Conservation (phyloP, 1,140 invertebrate genomes). For the Gryon sp. region DNA sequence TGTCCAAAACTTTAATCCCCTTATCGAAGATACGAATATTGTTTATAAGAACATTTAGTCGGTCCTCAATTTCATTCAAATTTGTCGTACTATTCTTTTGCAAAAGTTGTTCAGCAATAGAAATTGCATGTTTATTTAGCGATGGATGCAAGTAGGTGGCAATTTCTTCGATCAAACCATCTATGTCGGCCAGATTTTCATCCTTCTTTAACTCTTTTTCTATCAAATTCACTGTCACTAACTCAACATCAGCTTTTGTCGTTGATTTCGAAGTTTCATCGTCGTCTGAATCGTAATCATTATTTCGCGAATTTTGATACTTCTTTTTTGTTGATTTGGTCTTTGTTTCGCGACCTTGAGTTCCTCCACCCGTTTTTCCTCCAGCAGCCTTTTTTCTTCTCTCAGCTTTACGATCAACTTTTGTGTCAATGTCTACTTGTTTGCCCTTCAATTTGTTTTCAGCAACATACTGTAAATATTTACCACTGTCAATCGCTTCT, state of each 20-base stretch:
- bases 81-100: slow-evolving; percentile 72
- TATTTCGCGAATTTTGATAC: slow-evolving; percentile 77
- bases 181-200: slow-evolving; percentile 83
- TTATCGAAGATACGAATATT: slow-evolving; percentile 93
- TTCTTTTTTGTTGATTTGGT: slow-evolving; percentile 94
- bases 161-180: slow-evolving; percentile 82
- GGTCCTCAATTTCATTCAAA: slow-evolving; percentile 83
- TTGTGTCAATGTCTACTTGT: slow-evolving; percentile 78
- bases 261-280: slow-evolving; percentile 67
- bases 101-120: slow-evolving; percentile 83
- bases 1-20: slow-evolving; percentile 85
- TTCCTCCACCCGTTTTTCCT: slow-evolving; percentile 93
- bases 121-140: slow-evolving; percentile 80
- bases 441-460: slow-evolving; percentile 76
- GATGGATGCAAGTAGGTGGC: slow-evolving; percentile 82
- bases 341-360: slow-evolving; percentile 96
- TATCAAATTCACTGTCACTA: slow-evolving; percentile 86
- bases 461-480: slow-evolving; percentile 75
- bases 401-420: slow-evolving; percentile 91
- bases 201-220: slow-evolving; percentile 83
- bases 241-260: slow-evolving; percentile 80
- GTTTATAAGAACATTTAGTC: slow-evolving; percentile 86
- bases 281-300: slow-evolving; percentile 83
- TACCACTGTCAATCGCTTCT: slow-evolving; percentile 84
- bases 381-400: slow-evolving; percentile 91